Conservation (phyloP, 2,888 invertebrate genomes). For the Tachina fera region DNA sequence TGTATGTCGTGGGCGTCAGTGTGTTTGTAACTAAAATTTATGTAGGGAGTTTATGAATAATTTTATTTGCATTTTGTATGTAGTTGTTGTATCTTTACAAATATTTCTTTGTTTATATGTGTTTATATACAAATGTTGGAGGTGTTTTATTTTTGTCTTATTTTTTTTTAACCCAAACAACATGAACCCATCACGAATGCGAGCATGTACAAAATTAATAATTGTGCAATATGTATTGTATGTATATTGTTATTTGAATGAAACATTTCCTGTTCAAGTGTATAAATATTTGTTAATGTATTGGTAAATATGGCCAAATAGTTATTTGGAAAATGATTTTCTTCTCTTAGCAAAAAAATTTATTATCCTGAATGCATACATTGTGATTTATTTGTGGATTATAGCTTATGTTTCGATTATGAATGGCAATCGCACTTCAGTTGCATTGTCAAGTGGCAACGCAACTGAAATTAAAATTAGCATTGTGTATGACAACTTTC, state of each 20-base stretch:
- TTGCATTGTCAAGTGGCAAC: too few relatives aligned
- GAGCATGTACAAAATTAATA: slow-evolving; percentile 69
- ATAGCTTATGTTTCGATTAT: not conserved
- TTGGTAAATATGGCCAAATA: not conserved
- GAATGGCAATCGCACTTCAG: not conserved
- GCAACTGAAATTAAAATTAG: too few relatives aligned
- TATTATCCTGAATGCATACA: too few relatives aligned
- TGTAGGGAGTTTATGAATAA: slow-evolving; percentile 65
- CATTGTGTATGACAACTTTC: too few relatives aligned
- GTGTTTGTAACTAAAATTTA: slow-evolving; percentile 43
- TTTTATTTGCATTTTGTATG: slow-evolving; percentile 48
- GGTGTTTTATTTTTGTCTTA: slow-evolving; percentile 11
- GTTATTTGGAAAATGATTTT: too few relatives aligned
- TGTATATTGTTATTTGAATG: slow-evolving; percentile 76
- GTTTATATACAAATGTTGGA: slow-evolving; percentile 16
- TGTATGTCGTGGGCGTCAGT: not conserved
- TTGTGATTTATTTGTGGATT: not conserved
- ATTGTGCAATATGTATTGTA: not conserved
- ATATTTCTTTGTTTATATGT: not conserved
- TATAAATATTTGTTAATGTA: slow-evolving; percentile 36
- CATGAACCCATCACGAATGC: slow-evolving; percentile 78
- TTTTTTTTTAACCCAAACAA: slow-evolving; percentile 49
- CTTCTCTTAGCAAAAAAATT: too few relatives aligned
- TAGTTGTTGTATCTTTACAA: slow-evolving; percentile 39
- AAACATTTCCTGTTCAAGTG: slow-evolving; percentile 44